Evolutionary conservation across 2,888 invertebrate species (phyloP).

Genomic region (Chydorus sphaericus): DNA sequence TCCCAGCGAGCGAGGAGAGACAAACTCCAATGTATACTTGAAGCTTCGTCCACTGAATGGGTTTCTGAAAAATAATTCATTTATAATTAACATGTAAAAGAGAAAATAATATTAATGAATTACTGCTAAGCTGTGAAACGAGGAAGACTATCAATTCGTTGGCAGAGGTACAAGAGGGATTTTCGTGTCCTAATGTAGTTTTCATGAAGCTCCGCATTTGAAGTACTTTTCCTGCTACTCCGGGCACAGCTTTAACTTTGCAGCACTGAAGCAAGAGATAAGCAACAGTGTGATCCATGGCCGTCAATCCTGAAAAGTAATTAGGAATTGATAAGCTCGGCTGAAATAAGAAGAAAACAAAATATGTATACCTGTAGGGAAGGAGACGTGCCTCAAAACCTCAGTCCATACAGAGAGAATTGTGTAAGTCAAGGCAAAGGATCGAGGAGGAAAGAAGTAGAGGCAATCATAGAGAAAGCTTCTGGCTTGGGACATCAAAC

Average conservation of each 20-base stretch:
- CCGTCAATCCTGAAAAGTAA: background rate
- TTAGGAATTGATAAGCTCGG: background rate
- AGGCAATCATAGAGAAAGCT: conserved; percentile 8
- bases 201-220: conserved; percentile 1
- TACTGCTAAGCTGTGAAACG: conserved; percentile 8
- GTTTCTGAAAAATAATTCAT: background rate
- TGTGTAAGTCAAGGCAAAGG: conserved; percentile 8
- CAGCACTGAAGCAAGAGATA: conserved; percentile 1
- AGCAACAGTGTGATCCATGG: conserved; percentile 9
- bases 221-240: conserved; percentile 9
- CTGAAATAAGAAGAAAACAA: no score
- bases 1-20: conserved; percentile 11
- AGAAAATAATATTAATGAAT: background rate
- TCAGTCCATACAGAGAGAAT: conserved; percentile 10
- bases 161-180: background rate
- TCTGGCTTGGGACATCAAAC: background rate
- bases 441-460: conserved; percentile 7
- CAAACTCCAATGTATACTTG: conserved; percentile 3
- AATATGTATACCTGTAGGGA: conserved; percentile 1
- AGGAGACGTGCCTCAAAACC: conserved; percentile 5
- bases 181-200: conserved; percentile 8
- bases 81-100: background rate
- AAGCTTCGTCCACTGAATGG: conserved; percentile 5
- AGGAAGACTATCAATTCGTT: background rate
- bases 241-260: conserved; percentile 10